Base-by-base conservation (phyloP, 2,113 vertebrate species). In the Petrocephalus zakoni region DNA sequence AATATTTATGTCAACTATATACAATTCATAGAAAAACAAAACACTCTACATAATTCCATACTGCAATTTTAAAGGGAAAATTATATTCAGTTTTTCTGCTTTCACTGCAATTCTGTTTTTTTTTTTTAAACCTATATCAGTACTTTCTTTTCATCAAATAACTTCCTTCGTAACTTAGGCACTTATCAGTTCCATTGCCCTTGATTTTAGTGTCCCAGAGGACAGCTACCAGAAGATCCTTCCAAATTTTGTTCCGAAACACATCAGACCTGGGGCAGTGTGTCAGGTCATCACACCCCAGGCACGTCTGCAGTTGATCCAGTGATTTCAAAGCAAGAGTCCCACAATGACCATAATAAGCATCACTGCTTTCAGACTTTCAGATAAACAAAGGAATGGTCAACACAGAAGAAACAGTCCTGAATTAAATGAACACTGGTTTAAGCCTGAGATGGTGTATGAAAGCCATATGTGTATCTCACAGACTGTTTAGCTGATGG, bases 101-200 rank as follows among this genome's bases (percentile, higher is more conserved):
- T 46, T 49, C 42, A 68, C 61, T 93, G 89, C 92, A 94, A 90
- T 92, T 89, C 78, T 37, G 29, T 85, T 83, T 37, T 89, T 86
- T 68, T 89, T 92, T 90, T 93, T 93, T 90, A 93, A 64, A 2
- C 88, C 87, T 61, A 87, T 90, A 86, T 75, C 88, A 78, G 92
- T 78, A 90, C 55, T 83, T 29, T 61, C 51, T 47, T 92, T 85
- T 92, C 87, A 90, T 61, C 58, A 81, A 83, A 53, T 47, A 47
- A 87, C 89, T 90, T 89, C 88, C 89, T 90, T 47, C 19, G 49
- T 90, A 91, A 89, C 88, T 90, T 84, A 96, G 95, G 94, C 95
- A 95, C 95, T 96, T 95, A 87, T 92, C 92, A 90, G 90, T 88
- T 88, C 83, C 89, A 92, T 90, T 91, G 91, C 87, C 90, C 89